phyloP scores from a whole-genome alignment of 1,140 invertebrate genomes.

The Lepidurus packardi region DNA sequence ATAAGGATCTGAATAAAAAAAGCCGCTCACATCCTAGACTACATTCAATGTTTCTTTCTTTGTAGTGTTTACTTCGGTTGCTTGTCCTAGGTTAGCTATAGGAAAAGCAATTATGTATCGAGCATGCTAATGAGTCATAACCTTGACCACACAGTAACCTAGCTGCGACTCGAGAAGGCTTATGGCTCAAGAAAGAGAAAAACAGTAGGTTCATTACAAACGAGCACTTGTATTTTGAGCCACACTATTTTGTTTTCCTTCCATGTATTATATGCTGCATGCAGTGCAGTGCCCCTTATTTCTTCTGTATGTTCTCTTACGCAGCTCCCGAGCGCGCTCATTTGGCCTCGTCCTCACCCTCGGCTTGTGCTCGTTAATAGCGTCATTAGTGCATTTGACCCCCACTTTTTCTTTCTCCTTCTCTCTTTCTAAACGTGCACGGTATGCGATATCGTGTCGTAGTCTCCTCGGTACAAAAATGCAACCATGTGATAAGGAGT shows the following conservation, averaged over 20 bases:
- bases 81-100: too few relatives aligned
- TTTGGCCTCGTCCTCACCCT: slow-evolving; percentile 20
- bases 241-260: background rate
- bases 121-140: background rate
- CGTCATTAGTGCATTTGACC: slow-evolving; percentile 18
- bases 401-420: background rate
- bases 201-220: slow-evolving; percentile 13
- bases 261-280: background rate
- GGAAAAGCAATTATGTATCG: too few relatives aligned
- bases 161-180: too few relatives aligned
- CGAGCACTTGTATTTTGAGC: slow-evolving; percentile 9
- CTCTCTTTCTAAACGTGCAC: background rate
- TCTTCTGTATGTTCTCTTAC: background rate
- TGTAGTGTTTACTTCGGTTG: too few relatives aligned
- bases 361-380: slow-evolving; percentile 3
- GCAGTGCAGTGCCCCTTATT: background rate
- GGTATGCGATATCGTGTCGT: too few relatives aligned
- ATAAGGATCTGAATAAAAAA: too few relatives aligned
- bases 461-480: too few relatives aligned
- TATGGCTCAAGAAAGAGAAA: background rate
- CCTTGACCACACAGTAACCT: too few relatives aligned
- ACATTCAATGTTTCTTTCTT: too few relatives aligned
- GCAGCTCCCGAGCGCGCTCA: slow-evolving; percentile 8
- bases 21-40: too few relatives aligned
- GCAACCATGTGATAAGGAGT: too few relatives aligned